Conservation (phyloP, 2,888 invertebrate genomes). For the Oscheius sp. region DNA sequence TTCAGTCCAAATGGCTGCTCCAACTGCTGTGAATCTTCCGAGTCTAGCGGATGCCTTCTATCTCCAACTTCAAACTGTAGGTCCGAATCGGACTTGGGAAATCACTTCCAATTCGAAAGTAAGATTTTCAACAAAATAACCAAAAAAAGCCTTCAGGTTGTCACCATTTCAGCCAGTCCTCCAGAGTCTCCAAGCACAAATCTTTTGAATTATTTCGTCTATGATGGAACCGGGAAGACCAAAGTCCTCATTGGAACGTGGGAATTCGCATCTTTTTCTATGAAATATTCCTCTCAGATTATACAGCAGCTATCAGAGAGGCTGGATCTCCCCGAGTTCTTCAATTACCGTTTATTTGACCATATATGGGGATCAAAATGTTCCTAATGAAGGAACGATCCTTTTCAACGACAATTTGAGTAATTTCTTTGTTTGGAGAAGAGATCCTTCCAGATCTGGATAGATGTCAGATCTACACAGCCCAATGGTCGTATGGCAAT, state of each 20-base stretch:
- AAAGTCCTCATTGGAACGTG: background rate
- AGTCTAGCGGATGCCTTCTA: background rate
- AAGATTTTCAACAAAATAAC: too few relatives aligned
- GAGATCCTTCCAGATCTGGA: background rate
- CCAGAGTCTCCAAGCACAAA: background rate
- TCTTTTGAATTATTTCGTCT: background rate
- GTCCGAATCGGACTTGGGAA: background rate
- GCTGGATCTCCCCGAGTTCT: background rate
- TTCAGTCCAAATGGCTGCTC: too few relatives aligned
- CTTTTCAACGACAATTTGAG: background rate
- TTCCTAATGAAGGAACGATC: background rate
- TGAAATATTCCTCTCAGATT: background rate
- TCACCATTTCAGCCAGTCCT: background rate
- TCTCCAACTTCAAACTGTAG: background rate
- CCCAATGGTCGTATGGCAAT: background rate
- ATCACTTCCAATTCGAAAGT: background rate
- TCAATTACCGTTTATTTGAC: background rate
- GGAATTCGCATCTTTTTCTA: background rate
- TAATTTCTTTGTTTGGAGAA: background rate
- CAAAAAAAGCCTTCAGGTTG: background rate
- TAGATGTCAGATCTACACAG: background rate
- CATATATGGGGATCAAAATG: background rate
- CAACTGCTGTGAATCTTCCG: background rate
- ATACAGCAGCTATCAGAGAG: background rate
- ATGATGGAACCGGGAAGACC: background rate